A percentile compares a stretch with the other conserved stretches of the same genome.
Conservation (phyloP, 2,888 invertebrate species). For the Lacanobia wlatinum region DNA sequence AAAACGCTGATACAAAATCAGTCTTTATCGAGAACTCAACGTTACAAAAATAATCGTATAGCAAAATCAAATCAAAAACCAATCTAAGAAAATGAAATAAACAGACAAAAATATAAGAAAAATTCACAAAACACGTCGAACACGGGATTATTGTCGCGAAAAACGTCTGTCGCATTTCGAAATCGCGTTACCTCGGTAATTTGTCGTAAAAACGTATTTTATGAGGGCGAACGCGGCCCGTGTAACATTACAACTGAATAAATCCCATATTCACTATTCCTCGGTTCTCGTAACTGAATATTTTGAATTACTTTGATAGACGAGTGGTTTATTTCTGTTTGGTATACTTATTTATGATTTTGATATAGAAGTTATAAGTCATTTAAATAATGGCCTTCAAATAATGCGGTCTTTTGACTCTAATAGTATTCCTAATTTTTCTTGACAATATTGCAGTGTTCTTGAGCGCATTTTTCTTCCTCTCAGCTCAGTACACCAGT, state of each 20-base stretch:
- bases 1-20: background rate
- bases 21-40: background rate
- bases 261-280: constrained; percentile 51
- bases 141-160: constrained; percentile 53
- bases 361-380: no score
- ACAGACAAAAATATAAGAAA: constrained; percentile 26
- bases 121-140: constrained; percentile 18
- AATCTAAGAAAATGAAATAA: constrained; percentile 58
- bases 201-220: constrained; percentile 79
- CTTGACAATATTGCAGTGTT: background rate
- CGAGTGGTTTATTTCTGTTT: background rate
- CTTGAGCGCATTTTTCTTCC: no score
- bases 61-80: constrained; percentile 53
- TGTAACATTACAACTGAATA: constrained; percentile 67
- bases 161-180: constrained; percentile 68
- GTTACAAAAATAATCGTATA: constrained; percentile 12
- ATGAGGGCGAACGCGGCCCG: constrained; percentile 65
- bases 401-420: no score
- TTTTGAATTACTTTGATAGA: constrained; percentile 2
- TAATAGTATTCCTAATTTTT: background rate
- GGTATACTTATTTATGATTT: no score
- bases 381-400: no score
- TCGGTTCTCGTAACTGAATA: constrained; percentile 16
- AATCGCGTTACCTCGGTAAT: constrained; percentile 78
- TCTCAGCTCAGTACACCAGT: no score